Evolutionary conservation across 2,888 invertebrate species (phyloP), one percentile per base, ranked within the genome.

Genomic region (Bugula neritina): DNA sequence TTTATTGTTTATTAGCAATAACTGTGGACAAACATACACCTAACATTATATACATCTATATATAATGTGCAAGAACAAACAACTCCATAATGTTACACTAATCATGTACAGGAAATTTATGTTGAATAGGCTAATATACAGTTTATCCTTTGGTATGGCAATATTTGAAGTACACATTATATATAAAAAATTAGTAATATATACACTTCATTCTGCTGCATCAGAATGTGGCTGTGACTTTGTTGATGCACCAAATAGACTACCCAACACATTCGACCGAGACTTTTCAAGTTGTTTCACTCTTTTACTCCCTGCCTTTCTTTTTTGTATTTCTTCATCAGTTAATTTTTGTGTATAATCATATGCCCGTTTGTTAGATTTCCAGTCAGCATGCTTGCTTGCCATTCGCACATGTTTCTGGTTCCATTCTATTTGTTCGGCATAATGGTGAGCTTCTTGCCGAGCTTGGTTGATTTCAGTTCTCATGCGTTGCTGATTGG

Each of bases 381-480:
- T 63, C 63, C 63, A 63, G 63, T 63, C 63, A 34, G 25, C 63
- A 31, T 63, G 63, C 31, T 63, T 63, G 63, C 63, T 63, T 34
- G 63, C 63, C 63, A 63, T 63, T 63, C 27, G 21, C 27, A 31
- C 31, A 13, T 63, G 31, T 27, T 63, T 63, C 31, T 63, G 63
- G 27, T 63, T 63, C 63, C 63, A 63, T 31, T 63, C 63, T 13
- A 63, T 63, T 63, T 63, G 63, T 52, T 70, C 70, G 5, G 54
- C 70, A 43, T 43, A 70, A n/a, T 54, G 54, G 75, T 90, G 90
- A 0, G 93, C 90, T 83, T 95, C 93, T 83, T 91, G 90, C 83
- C 94, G 94, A 0, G 93, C 96, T 81, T 94, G 92, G 21, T 92
- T 89, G 72, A 96, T 91, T 86, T 96, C 96, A 0, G 91, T 89